These are phyloP conservation scores for Macropodus opercularis DNA, from an alignment of 2,797 vertebrate genomes.

Conservation along the genomic window DNA sequence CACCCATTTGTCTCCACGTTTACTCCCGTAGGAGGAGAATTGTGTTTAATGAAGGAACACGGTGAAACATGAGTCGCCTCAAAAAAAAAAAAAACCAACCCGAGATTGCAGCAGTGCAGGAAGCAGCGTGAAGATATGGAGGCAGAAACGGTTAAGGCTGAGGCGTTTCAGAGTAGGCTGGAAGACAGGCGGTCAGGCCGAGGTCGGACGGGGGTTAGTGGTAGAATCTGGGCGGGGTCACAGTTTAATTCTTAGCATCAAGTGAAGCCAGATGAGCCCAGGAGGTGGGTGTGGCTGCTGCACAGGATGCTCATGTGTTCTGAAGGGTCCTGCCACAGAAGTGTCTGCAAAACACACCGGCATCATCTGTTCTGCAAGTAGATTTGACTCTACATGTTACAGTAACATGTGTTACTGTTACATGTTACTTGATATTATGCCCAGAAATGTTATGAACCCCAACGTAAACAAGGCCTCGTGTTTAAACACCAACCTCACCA, in stretches of 20 bases:
- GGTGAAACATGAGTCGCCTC: constrained; percentile 6
- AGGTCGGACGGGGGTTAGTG: not conserved
- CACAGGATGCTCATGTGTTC: constrained; percentile 27
- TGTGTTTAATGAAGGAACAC: constrained; percentile 12
- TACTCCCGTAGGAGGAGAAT: constrained; percentile 22
- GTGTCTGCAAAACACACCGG: not conserved
- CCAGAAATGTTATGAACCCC: not conserved
- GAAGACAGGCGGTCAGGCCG: too few relatives aligned
- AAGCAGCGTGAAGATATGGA: constrained; percentile 2
- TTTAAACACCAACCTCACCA: constrained; percentile 1
- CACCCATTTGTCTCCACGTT: constrained; percentile 17
- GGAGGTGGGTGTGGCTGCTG: constrained; percentile 48
- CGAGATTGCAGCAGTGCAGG: not conserved
- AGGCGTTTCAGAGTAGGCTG: too few relatives aligned
- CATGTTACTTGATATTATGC: constrained; percentile 27
- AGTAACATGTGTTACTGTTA: too few relatives aligned
- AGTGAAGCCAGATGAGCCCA: constrained; percentile 24
- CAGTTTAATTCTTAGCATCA: constrained; percentile 4
- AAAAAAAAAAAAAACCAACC: too few relatives aligned
- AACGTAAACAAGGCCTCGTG: not conserved
- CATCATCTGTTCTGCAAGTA: constrained; percentile 12
- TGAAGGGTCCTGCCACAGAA: constrained; percentile 10
- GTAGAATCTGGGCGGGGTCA: constrained; percentile 26
- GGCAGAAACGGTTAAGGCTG: not conserved
- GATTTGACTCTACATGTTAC: too few relatives aligned